These are phyloP conservation scores for Aspidiotus rigidus DNA, from an alignment of 2,888 invertebrate species.

Conservation along the genomic window DNA sequence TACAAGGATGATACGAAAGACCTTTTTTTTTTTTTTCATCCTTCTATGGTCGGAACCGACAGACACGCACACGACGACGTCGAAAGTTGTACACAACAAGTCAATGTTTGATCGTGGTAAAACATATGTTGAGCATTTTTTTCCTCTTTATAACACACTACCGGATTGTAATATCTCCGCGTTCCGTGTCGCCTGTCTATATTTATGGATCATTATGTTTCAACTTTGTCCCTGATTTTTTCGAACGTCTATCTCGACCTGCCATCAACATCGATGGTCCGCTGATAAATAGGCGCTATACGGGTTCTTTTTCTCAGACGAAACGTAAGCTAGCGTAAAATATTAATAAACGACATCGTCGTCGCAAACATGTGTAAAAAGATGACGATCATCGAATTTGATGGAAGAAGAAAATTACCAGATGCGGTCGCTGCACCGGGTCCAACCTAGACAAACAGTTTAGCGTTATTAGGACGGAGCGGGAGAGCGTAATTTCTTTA, in stretches of 20 bases:
- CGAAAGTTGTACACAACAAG: conserved; percentile 1
- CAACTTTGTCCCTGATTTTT: conserved; percentile 6
- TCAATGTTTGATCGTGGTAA: conserved; percentile 22
- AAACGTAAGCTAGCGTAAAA: conserved; percentile 8
- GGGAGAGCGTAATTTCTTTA: too few relatives aligned
- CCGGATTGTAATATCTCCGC: conserved; percentile 29
- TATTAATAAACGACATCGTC: conserved; percentile 5
- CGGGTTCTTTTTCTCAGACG: neutral
- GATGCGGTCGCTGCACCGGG: too few relatives aligned
- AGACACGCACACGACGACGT: conserved; percentile 10
- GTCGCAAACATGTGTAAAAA: neutral
- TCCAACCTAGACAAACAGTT: too few relatives aligned
- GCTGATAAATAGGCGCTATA: neutral
- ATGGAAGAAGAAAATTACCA: neutral
- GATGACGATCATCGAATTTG: neutral
- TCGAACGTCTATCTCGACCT: neutral
- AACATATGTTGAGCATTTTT: conserved; percentile 23
- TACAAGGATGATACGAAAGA: conserved; percentile 10
- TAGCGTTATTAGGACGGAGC: too few relatives aligned
- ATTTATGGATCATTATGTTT: conserved; percentile 30
- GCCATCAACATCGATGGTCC: neutral
- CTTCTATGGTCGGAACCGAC: neutral
- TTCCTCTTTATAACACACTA: conserved; percentile 18
- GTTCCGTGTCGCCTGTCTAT: conserved; percentile 29
- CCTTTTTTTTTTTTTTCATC: conserved; percentile 5